Base-by-base conservation (phyloP, 2,888 invertebrate species). In the Eubasilissa splendida region DNA sequence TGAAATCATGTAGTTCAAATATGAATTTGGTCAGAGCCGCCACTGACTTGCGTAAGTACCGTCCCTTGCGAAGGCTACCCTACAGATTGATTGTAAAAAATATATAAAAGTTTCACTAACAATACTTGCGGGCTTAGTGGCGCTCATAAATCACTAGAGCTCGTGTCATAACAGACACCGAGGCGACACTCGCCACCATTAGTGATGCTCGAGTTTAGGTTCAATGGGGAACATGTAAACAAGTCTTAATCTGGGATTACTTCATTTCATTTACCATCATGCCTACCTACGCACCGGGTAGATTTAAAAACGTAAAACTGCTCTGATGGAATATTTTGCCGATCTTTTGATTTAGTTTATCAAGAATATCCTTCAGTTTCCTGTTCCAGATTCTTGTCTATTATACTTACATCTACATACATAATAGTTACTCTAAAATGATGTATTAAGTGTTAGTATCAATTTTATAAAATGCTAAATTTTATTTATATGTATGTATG, bases 101-200 rank as follows among this genome's bases (percentile, higher is more conserved):
- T 66, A 53, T 66, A 65, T 76, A 65, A 76, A 31, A 53, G 42
- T 66, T 52, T 33, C 60, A 9, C 52, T 31, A 76, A 76, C 65
- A 66, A 56, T 59, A 33, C 66, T 31, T 10, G 58, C 12, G 76
- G 80, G 80, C 42, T 80, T 74, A 79, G 63, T 74, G 65, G 42
- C 56, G 42, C 74, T 79, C 66, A 68, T 76, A 75, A 80, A 80
- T 75, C 75, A 74, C 22, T 42, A 3, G 22, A 10, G 33, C 75
- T 10, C 31, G 33, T 54, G 66, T 66, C 66, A 68, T 33, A 14
- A 66, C 54, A 50, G 50, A 75, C 50, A n/a, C 33, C 22, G 71
- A 33, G 33, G 71, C n/a, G 3, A 58, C 58, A 56, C 50, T 73
- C 50, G 56, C 58, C 4, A 71, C 56, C 33, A 58, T 42, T 14